Evolutionary conservation across 2,797 vertebrate species (phyloP).

Genomic region (Falco columbarius): DNA sequence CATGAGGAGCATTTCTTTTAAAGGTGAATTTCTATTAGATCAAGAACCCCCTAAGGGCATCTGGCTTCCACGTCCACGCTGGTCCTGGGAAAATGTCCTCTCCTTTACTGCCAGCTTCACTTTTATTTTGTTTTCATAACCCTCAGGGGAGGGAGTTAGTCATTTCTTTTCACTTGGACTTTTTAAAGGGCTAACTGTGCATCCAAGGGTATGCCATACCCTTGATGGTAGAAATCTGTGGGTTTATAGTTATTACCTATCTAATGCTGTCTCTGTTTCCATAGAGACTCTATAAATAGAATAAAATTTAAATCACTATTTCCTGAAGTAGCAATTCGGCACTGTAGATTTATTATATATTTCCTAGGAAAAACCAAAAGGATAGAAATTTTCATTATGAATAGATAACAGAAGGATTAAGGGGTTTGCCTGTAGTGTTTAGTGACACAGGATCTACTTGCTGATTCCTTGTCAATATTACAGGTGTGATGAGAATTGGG

Average conservation of each 20-base stretch:
- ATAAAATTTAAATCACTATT: conserved; percentile 66
- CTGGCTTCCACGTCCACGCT: background rate
- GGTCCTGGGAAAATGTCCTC: background rate
- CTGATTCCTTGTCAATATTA: background rate
- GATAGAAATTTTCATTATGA: background rate
- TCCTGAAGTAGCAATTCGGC: background rate
- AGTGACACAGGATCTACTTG: background rate
- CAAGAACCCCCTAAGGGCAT: background rate
- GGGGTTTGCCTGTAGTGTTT: background rate
- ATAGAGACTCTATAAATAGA: conserved; percentile 84
- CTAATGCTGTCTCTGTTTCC: conserved; percentile 75
- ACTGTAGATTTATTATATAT: background rate
- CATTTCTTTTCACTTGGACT: background rate
- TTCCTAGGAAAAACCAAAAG: background rate
- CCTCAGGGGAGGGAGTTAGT: background rate
- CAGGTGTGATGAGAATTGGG: background rate
- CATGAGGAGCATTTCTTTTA: background rate
- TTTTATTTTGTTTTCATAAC: background rate
- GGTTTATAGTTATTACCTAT: conserved; percentile 63
- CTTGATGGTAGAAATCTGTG: conserved; percentile 38
- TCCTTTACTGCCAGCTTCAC: background rate
- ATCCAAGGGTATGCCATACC: background rate
- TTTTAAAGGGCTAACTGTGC: conserved; percentile 18
- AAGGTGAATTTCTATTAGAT: background rate
- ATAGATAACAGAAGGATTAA: background rate